Evolutionary conservation across 2,888 invertebrate species (phyloP), one percentile per base, ranked within the genome.

Genomic region (Microplitis manilae): DNA sequence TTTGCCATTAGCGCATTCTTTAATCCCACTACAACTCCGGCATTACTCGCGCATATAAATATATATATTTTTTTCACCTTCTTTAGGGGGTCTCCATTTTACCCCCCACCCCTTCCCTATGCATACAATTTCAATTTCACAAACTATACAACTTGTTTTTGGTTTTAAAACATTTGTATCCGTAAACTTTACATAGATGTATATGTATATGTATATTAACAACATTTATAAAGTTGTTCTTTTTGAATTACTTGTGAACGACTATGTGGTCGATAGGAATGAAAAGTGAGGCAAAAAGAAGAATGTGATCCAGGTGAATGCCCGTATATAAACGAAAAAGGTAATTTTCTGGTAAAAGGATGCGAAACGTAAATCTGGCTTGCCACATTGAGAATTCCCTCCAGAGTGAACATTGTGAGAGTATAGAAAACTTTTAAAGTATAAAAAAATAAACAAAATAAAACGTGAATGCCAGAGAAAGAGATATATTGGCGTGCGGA

Each of bases 1-100:
- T 84, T 87, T 81, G 85, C 83, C 86, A 87, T 87, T 87, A 87
- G 84, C 82, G 82, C 79, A 83, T 84, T 86, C 84, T 85, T 86
- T 87, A 86, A 87, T 86, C 85, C 73, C 64, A 39, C 9, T 17
- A 40, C 15, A 41, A n/a, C 41, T 68, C n/a, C 39, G 30, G 17
- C 41, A 40, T n/a, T 39, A 40, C 20, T 8, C 20, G 20, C 67
- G 13, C 39, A 13, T 17, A 62, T 40, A 61, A 6, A 38, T 38
- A 39, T 5, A 39, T n/a, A 38, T 7, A n/a, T 72, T 39, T 38
- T 6, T 30, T 30, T 30, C 30, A 30, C 30, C 30, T 30, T 30
- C 30, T 30, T 30, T 30, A 30, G 30, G 20, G 20, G 30, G 4
- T 30, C 30, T 4, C 2, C 30, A 30, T 30, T 30, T 30, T 30